Base-by-base conservation (phyloP, 2,113 vertebrate species). In the Zosterops hypoxanthus region DNA sequence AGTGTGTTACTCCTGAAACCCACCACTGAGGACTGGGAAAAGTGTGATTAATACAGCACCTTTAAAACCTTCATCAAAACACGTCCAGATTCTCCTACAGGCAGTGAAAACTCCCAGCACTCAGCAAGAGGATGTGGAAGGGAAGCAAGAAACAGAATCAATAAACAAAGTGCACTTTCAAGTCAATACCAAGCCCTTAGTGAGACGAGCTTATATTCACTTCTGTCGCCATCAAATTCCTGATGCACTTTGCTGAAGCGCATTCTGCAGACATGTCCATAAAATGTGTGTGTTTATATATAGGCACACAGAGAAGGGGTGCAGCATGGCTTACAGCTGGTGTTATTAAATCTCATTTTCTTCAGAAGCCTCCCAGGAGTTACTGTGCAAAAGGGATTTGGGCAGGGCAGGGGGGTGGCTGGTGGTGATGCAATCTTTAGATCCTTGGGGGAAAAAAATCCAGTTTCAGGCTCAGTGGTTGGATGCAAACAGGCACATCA, bases 31-130 rank as follows among this genome's bases (percentile, higher is more conserved):
- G 66, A 70, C 64, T 56, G 55, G 92, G 66, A n/a, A 59, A 90
- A 87, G 63, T 76, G 82, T 90, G 96, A 97, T 97, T 95, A 96
- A 96, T 96, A 73, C 24, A 64, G 61, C n/a, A 24, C 11, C 90
- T 95, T 83, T 50, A 75, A 90, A 88, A 57, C 42, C 64, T 56
- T 56, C 66, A 82, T 73, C 82, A 81, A 65, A 92, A 50, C 41
- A 44, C 1, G 0, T 28, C 72, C 88, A 86, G 52, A 91, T 90
- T 73, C 91, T 82, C 39, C 4, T 41, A 46, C 3, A 55, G 59
- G 65, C 83, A 60, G 36, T 25, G 36, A 82, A 86, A 86, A 81
- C 13, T 49, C 11, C 36, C 5, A 70, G 50, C 47, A 57, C 90
- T 87, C 44, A 73, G 50, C 71, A 89, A 64, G 66, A 24, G 49